Evolutionary conservation across 2,888 invertebrate species (phyloP).

Genomic region (Brenthis hecate): DNA sequence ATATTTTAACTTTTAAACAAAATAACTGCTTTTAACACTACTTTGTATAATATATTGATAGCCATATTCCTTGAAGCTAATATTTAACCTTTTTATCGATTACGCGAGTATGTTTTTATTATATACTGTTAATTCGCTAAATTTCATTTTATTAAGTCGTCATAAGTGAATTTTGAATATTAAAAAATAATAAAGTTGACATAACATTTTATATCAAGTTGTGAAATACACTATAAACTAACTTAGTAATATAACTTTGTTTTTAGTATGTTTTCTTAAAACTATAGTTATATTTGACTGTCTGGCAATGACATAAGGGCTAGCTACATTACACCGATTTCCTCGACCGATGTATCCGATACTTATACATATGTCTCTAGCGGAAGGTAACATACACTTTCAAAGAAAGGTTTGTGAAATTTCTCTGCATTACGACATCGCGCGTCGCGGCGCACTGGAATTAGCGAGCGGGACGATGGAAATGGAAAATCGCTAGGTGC

Average conservation of each 20-base stretch:
- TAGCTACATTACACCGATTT: slow-evolving; percentile 29
- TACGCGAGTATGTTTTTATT: too few relatives aligned
- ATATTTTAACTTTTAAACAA: slow-evolving; percentile 58
- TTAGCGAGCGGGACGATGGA: slow-evolving; percentile 70
- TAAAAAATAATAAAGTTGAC: too few relatives aligned
- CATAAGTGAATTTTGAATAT: too few relatives aligned
- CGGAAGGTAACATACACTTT: slow-evolving; percentile 55
- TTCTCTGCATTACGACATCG: slow-evolving; percentile 68
- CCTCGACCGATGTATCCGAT: slow-evolving; percentile 23
- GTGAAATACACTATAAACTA: too few relatives aligned
- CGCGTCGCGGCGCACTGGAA: slow-evolving; percentile 57
- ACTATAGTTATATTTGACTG: background rate
- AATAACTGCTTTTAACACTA: slow-evolving; percentile 33
- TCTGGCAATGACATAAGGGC: background rate
- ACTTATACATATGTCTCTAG: slow-evolving; percentile 47
- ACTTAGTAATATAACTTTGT: background rate
- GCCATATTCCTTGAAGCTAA: slow-evolving; percentile 52
- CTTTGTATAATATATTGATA: slow-evolving; percentile 61
- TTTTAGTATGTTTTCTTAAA: background rate
- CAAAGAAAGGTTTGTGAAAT: slow-evolving; percentile 70
- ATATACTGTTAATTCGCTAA: too few relatives aligned
- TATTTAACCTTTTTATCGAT: too few relatives aligned
- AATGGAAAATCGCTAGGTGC: slow-evolving; percentile 80
- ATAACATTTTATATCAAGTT: too few relatives aligned
- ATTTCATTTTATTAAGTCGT: too few relatives aligned